These are phyloP conservation scores for Diaprepes abbreviatus DNA, from an alignment of 2,888 invertebrate species.

Conservation along the genomic window DNA sequence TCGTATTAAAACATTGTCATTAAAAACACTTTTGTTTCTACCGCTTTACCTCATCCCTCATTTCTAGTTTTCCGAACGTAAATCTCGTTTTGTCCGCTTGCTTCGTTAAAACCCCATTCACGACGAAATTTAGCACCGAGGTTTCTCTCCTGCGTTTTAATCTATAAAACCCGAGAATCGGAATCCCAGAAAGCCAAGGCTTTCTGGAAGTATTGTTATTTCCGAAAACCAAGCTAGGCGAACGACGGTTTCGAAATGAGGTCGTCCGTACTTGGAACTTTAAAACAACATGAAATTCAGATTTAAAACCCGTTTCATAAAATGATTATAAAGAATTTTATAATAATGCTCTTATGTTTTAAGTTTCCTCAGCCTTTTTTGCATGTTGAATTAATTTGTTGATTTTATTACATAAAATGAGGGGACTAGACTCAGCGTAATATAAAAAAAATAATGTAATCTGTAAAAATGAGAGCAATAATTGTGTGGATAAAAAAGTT, in stretches of 20 bases:
- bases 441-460: no score
- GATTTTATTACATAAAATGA: no score
- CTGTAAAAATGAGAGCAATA: no score
- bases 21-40: no score
- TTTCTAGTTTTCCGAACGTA: neutral
- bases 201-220: conserved; percentile 16
- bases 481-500: no score
- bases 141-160: conserved; percentile 24
- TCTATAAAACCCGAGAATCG: conserved; percentile 6
- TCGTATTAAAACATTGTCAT: neutral
- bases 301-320: neutral
- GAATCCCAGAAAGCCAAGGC: conserved; percentile 6
- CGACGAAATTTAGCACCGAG: conserved; percentile 17
- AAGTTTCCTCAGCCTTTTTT: no score
- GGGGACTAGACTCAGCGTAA: no score
- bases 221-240: conserved; percentile 8
- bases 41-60: neutral
- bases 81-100: conserved; percentile 1
- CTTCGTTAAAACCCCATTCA: conserved; percentile 13
- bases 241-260: neutral
- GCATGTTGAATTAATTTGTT: no score
- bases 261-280: neutral
- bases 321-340: no score
- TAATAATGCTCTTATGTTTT: no score
- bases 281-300: neutral